Evolutionary conservation across 2,888 invertebrate species (phyloP), one percentile per base, ranked within the genome.

Genomic region (Monochamus alternatus): DNA sequence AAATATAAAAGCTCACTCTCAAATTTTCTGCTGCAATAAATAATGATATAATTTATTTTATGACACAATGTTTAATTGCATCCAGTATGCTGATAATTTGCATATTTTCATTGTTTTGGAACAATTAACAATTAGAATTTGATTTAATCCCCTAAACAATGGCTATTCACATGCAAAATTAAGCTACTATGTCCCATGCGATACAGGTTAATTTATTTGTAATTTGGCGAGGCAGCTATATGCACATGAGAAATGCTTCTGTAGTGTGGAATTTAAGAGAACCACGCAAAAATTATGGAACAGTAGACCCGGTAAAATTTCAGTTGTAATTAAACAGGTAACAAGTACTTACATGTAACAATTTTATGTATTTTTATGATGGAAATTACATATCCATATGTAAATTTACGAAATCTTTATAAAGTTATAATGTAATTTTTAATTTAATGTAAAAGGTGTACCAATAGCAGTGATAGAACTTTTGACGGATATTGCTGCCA

Each of bases 31-130:
- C 14, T 14, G 14, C 7, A 10, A 3, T 47, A 30, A 30, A 7
- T 30, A 22, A 47, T 47, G 44, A 47, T 30, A 5, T 47, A 9
- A 64, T 64, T 47, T 47, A 64, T 12, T 22, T 64, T 64, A 47
- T 51, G 47, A 64, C 31, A 64, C 47, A 51, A 30, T 12, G 31
- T 47, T 64, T 44, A 47, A 22, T 51, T 64, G 10, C 31, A 64
- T 22, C 31, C 30, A 22, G 30, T 47, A n/a, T 7, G 31, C 64
- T 22, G 43, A 75, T 69, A 75, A 75, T 73, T 44, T 64, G 47
- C 58, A 73, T 62, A 70, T 73, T 73, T 69, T 70, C 76, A 70
- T 62, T 73, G 76, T 73, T 59, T 44, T 69, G 73, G 55, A 66
- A 73, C 70, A 76, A 76, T 73, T 67, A 70, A 66, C 66, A 66